Evolutionary conservation across 1,140 invertebrate genomes (phyloP), one percentile per base, ranked within the genome.

Genomic region (Gonioctena quinquepunctata): DNA sequence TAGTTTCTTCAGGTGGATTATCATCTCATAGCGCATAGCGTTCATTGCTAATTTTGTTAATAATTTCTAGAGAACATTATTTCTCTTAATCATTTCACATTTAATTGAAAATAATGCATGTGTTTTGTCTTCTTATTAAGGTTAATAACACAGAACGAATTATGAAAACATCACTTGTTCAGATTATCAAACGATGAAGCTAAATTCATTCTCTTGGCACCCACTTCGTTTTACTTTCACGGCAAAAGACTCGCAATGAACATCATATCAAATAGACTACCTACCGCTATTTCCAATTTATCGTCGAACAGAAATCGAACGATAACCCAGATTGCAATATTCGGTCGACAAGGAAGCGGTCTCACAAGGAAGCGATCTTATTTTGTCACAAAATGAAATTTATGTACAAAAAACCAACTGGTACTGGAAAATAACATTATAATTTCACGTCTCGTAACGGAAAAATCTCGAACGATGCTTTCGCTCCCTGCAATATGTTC

Each of bases 381-480:
- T 42, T 1, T 25, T 59, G 56, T 59, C 13, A 59, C 23, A 59
- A 59, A 59, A 23, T 16, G 23, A 59, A 59, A 59, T 59, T 59
- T 59, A 59, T 59, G 18, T 11, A 59, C 56, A 59, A 59, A 59
- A 59, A 59, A 59, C 25, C 23, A 59, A 22, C 56, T 59, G n/a
- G 21, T 25, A 59, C 22, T 11, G 33, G 56, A 25, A 59, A 26
- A 59, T 59, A 16, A 59, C 56, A 59, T 59, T 59, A 59, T 59
- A 59, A 59, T 25, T 59, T 59, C 56, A 59, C 56, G 26, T 59
- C 56, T 59, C 56, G 56, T 59, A 59, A 59, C 33, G 33, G 23
- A 26, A 59, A 19, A 26, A 59, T 59, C 56, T 28, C 21, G 23
- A 16, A 59, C n/a, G 13, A 42, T 42, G 33, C 33, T 11, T 42